Percentiles rank a stretch among this genome's conserved stretches.
These are phyloP conservation scores for Archivesica marissinica DNA, from an alignment of 1,140 invertebrate species.

Conservation along the genomic window DNA sequence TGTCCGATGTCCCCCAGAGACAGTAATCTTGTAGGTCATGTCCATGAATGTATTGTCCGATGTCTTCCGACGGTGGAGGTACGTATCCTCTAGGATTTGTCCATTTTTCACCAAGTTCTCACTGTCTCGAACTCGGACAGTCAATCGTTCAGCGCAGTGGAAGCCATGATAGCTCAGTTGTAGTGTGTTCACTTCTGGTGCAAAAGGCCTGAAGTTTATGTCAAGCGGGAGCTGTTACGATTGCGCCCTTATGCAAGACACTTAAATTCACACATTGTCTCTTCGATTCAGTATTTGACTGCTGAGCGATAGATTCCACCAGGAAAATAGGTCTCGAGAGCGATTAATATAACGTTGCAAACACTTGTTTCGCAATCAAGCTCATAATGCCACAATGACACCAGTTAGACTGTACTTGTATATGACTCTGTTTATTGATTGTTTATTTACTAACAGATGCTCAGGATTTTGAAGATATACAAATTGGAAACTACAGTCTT, in stretches of 20 bases:
- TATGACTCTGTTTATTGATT: neutral
- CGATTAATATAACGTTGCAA: neutral
- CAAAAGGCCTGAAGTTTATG: neutral
- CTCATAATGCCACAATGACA: too few species aligned
- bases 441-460: conserved; percentile 63
- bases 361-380: neutral
- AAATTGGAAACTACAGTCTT: conserved; percentile 66
- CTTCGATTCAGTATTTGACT: too few species aligned
- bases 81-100: too few species aligned
- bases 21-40: too few species aligned
- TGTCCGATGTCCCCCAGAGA: too few species aligned
- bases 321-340: neutral
- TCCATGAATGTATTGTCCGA: too few species aligned
- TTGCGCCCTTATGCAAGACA: too few species aligned
- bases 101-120: too few species aligned
- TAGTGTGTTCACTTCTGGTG: neutral
- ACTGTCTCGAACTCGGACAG: too few species aligned
- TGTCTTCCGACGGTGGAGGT: too few species aligned
- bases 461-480: conserved; percentile 57
- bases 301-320: neutral
- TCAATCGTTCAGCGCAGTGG: too few species aligned
- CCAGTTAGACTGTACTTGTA: neutral
- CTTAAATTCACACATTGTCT: too few species aligned
- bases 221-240: neutral
- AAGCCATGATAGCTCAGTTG: neutral